Conservation (phyloP, 2,797 vertebrate genomes). For the Phyllotis vaccarum region DNA sequence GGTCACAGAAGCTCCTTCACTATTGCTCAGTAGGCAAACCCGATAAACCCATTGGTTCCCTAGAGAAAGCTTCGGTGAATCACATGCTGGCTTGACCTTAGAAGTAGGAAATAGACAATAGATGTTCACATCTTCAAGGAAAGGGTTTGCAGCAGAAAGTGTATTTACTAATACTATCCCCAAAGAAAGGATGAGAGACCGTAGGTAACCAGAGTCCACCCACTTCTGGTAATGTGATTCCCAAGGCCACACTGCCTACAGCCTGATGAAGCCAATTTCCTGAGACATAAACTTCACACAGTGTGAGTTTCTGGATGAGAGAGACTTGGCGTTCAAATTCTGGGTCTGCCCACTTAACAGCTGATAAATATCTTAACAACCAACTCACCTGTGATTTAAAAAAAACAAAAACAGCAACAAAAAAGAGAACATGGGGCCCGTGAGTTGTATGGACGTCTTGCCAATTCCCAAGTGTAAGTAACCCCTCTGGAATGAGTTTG, state of each 20-base stretch:
- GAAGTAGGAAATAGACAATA: neutral
- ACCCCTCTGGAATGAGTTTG: neutral
- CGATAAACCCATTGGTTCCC: neutral
- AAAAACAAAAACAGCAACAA: neutral
- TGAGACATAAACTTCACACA: neutral
- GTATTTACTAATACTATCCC: constrained; percentile 15
- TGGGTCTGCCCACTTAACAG: neutral
- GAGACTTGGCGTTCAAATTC: neutral
- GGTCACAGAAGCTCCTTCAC: too few relatives aligned
- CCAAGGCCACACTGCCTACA: neutral
- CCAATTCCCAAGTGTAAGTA: neutral
- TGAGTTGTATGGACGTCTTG: neutral
- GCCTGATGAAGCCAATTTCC: neutral
- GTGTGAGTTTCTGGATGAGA: neutral
- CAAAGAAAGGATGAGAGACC: neutral
- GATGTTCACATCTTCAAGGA: neutral
- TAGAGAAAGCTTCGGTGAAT: neutral
- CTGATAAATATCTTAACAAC: constrained; percentile 1
- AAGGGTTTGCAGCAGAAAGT: neutral
- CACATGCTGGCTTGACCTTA: neutral
- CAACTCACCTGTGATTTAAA: neutral
- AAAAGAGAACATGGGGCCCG: neutral
- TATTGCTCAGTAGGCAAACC: neutral
- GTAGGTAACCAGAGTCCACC: neutral
- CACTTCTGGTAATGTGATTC: fast-evolving